Percentiles rank a stretch among this genome's conserved stretches.
phyloP scores from a whole-genome alignment of 2,113 vertebrate genomes.

The Sialia sialis region DNA sequence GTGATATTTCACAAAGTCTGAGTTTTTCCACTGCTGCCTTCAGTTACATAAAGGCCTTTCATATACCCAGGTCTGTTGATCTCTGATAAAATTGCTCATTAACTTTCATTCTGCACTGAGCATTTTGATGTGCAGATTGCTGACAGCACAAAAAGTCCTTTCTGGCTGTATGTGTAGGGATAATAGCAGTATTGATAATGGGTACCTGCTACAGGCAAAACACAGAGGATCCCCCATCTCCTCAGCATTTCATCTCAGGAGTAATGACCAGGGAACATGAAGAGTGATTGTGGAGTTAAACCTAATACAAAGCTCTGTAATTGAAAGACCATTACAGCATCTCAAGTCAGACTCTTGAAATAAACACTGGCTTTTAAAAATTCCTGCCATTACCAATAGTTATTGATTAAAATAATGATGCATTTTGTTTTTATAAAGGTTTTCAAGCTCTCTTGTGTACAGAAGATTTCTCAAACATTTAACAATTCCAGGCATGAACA shows the following conservation, averaged over 20 bases:
- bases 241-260: background rate
- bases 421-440: background rate
- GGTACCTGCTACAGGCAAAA: conserved; percentile 11
- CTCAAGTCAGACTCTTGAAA: background rate
- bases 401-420: background rate
- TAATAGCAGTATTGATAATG: conserved; percentile 13
- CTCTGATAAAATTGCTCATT: conserved; percentile 40
- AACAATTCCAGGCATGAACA: background rate
- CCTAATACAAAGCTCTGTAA: background rate
- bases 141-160: conserved; percentile 39
- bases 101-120: background rate
- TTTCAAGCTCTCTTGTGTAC: background rate
- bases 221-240: background rate
- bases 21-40: background rate
- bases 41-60: background rate
- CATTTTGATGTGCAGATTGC: conserved; percentile 34
- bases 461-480: background rate
- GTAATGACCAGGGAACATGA: background rate
- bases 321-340: background rate
- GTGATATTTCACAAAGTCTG: background rate
- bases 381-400: background rate
- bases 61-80: background rate
- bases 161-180: background rate
- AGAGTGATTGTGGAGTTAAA: background rate
- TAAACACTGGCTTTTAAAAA: background rate